Conservation (phyloP, 2,888 invertebrate species). For the Hyalella azteca region DNA sequence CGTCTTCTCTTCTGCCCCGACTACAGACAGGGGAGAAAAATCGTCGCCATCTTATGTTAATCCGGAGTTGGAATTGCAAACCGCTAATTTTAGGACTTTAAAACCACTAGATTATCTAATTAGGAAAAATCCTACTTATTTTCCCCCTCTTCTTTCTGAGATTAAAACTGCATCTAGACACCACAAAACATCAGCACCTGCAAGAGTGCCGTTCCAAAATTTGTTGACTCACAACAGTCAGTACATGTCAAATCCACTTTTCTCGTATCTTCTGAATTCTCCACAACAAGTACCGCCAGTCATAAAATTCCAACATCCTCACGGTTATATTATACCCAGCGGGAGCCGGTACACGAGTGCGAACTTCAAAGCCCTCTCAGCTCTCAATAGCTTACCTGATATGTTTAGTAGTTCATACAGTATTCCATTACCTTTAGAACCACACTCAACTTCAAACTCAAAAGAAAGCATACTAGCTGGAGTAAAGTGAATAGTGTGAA, state of each 20-base stretch:
- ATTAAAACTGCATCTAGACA: neutral
- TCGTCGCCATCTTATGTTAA: neutral
- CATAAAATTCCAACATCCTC: neutral
- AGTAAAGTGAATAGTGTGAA: too few species aligned
- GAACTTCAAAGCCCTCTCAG: neutral
- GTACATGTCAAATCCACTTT: neutral
- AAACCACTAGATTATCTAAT: neutral
- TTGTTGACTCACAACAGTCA: neutral
- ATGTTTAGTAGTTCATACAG: slow-evolving; percentile 6
- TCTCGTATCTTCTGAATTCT: neutral
- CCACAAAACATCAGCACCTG: neutral
- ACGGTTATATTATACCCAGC: neutral
- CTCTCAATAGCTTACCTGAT: neutral
- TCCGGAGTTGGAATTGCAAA: neutral
- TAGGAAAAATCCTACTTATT: neutral
- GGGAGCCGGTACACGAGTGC: neutral
- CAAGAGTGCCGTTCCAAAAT: neutral
- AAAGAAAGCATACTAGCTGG: neutral
- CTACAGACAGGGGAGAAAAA: neutral
- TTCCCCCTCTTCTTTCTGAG: neutral
- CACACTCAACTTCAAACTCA: neutral
- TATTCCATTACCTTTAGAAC: slow-evolving; percentile 1
- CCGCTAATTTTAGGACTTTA: neutral
- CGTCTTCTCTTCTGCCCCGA: neutral
- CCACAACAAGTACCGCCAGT: neutral